These are phyloP conservation scores for Odobenus rosmarus DNA, from an alignment of 2,113 vertebrate genomes.

Conservation along the genomic window DNA sequence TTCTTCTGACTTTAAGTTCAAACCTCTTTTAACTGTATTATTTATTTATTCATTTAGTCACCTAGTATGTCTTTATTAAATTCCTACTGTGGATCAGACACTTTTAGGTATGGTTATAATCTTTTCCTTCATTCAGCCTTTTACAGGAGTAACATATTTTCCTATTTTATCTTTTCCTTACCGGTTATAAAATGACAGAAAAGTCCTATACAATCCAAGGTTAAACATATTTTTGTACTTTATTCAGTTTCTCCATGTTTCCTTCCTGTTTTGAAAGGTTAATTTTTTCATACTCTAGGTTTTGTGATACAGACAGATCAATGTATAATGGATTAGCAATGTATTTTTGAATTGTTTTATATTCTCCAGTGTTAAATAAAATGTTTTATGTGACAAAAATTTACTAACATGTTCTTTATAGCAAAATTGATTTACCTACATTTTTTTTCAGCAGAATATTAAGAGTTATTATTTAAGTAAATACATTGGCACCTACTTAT, in stretches of 20 bases:
- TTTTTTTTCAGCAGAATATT: constrained; percentile 24
- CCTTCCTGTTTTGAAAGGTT: neutral
- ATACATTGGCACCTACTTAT: constrained; percentile 43
- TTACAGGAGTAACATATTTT: neutral
- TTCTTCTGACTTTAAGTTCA: neutral
- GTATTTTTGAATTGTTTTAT: constrained; percentile 52
- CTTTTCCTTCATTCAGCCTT: neutral
- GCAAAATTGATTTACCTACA: neutral
- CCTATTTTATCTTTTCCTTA: neutral
- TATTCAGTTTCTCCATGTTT: neutral
- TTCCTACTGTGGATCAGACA: neutral
- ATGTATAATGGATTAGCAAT: constrained; percentile 7
- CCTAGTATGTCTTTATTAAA: neutral
- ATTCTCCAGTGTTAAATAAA: constrained; percentile 42
- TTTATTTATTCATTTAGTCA: neutral
- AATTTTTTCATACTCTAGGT: neutral
- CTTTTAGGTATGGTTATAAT: neutral
- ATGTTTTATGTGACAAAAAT: constrained; percentile 37
- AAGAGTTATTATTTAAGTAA: constrained; percentile 51
- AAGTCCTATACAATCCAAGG: neutral
- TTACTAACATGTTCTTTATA: constrained; percentile 48
- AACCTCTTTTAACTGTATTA: neutral
- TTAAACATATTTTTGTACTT: constrained; percentile 7
- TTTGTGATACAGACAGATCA: constrained; percentile 17
- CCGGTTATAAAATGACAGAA: constrained; percentile 14